These are phyloP conservation scores for Trogon surrucura DNA, from an alignment of 2,113 vertebrate genomes.

Conservation along the genomic window DNA sequence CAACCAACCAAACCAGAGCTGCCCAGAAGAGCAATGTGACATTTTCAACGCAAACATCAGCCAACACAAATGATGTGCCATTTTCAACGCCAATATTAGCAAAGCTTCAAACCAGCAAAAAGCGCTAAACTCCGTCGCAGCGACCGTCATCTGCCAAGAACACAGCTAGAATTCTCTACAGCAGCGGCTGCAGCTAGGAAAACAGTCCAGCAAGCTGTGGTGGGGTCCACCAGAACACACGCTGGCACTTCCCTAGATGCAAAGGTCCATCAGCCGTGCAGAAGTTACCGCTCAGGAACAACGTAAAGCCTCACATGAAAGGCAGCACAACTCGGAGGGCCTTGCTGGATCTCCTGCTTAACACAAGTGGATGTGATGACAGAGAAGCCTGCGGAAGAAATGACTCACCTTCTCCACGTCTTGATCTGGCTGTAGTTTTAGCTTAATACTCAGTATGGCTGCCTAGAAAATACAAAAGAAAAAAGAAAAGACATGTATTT, in stretches of 20 bases:
- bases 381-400: not conserved
- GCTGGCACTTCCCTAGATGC: not conserved
- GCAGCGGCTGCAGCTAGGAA: not conserved
- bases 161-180: not conserved
- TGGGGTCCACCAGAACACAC: not conserved
- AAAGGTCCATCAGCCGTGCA: not conserved
- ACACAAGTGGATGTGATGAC: not conserved
- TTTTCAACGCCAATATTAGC: not conserved
- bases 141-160: not conserved
- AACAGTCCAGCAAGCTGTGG: not conserved
- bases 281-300: not conserved
- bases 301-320: not conserved
- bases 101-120: not conserved
- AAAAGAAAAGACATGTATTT: not conserved
- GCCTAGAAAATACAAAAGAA: slow-evolving; percentile 74
- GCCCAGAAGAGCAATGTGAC: not conserved
- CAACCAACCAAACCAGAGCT: not conserved
- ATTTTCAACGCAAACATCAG: not conserved
- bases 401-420: slow-evolving; percentile 85
- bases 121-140: not conserved
- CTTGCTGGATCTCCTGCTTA: not conserved
- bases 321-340: not conserved
- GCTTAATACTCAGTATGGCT: slow-evolving; percentile 75
- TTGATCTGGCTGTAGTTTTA: slow-evolving; percentile 82
- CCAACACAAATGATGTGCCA: no score